Evolutionary conservation across 2,797 vertebrate species (phyloP).

Genomic region (Clamator glandarius): DNA sequence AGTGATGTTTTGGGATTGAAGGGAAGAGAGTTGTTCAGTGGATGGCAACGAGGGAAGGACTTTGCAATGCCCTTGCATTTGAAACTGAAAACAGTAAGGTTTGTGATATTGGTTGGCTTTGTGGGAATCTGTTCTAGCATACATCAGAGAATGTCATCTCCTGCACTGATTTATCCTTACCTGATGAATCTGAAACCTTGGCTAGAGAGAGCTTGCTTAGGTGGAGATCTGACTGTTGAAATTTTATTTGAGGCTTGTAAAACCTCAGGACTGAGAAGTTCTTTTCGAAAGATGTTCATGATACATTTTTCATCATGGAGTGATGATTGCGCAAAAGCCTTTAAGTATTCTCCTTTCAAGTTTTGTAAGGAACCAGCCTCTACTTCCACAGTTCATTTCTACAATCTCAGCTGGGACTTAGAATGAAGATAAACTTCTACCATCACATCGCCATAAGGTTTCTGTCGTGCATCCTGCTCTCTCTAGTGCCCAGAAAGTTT

Average conservation of each 20-base stretch:
- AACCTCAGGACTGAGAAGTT: neutral
- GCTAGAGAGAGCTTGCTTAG: neutral
- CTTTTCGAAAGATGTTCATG: neutral
- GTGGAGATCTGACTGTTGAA: neutral
- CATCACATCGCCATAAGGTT: neutral
- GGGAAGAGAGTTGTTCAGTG: too few species aligned
- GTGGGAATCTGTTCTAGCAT: neutral
- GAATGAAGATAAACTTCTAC: neutral
- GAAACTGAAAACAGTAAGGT: neutral
- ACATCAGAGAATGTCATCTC: fast-evolving
- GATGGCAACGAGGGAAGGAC: too few species aligned
- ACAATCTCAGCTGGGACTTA: neutral
- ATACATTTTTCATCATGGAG: neutral
- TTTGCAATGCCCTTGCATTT: fast-evolving
- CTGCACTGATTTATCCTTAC: neutral
- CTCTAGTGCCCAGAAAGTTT: conserved; percentile 27
- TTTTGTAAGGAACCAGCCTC: neutral
- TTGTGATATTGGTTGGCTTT: neutral
- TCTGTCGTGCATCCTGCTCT: neutral
- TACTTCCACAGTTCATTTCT: neutral
- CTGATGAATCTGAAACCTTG: neutral
- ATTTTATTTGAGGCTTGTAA: neutral
- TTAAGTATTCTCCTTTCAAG: neutral
- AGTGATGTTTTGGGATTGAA: neutral
- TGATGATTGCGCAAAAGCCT: neutral